A percentile compares a stretch with the other conserved stretches of the same genome.
phyloP scores from a whole-genome alignment of 2,797 vertebrate genomes.

The Acrossocheilus fasciatus region DNA sequence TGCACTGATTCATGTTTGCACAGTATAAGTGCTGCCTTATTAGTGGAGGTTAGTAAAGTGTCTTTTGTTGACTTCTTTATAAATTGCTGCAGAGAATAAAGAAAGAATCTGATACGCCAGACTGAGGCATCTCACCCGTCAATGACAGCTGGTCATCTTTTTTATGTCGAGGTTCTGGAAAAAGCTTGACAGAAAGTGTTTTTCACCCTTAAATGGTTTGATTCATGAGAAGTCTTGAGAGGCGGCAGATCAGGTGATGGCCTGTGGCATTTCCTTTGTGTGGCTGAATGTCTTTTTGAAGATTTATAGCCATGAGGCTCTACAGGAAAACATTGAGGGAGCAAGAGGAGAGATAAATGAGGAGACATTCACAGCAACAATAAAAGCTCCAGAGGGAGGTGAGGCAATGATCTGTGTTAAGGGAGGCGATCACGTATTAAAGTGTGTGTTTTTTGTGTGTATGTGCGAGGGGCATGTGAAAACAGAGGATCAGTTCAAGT shows the following conservation, averaged over 20 bases:
- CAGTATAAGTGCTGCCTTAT: constrained; percentile 12
- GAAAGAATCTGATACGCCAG: background rate
- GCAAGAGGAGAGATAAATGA: constrained; percentile 42
- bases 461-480: background rate
- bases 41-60: constrained; percentile 8
- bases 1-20: background rate
- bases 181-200: constrained; percentile 45
- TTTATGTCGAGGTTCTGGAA: constrained; percentile 10
- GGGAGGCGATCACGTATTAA: constrained; percentile 14
- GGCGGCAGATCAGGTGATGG: constrained; percentile 22
- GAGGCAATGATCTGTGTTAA: constrained; percentile 48
- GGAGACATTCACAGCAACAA: constrained; percentile 49
- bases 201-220: constrained; percentile 51
- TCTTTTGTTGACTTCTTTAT: background rate
- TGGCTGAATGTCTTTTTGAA: constrained; percentile 49
- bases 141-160: background rate
- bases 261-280: constrained; percentile 60
- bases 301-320: constrained; percentile 52
- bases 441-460: constrained; percentile 6
- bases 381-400: constrained; percentile 33
- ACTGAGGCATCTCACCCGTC: background rate
- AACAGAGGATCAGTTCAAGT: background rate
- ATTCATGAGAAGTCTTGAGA: constrained; percentile 47
- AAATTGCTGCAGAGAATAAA: background rate
- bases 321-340: constrained; percentile 31